A percentile compares a stretch with the other conserved stretches of the same genome.
These are phyloP conservation scores for Agrypnia vestita DNA, from an alignment of 1,140 invertebrate species.

Conservation along the genomic window DNA sequence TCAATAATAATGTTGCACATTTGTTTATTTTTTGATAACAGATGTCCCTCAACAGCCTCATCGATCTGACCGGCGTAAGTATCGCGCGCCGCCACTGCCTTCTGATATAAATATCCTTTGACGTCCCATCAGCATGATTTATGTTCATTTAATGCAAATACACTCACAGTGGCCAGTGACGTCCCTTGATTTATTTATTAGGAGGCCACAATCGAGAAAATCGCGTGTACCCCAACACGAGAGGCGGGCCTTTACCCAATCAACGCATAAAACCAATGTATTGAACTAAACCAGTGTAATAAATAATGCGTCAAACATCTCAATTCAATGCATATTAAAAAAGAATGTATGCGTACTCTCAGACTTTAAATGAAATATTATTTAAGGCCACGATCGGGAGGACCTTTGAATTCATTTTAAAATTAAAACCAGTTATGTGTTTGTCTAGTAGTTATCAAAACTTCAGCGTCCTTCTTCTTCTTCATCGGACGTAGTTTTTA, in stretches of 20 bases:
- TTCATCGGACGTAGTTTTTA: too few relatives aligned
- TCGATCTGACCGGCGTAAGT: background rate
- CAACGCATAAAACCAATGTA: conserved; percentile 27
- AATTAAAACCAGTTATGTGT: background rate
- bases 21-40: background rate
- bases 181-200: conserved; percentile 42
- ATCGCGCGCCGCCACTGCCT: conserved; percentile 31
- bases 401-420: background rate
- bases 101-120: conserved; percentile 31
- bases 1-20: background rate
- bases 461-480: too few relatives aligned
- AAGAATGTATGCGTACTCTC: background rate
- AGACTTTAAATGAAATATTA: too few relatives aligned
- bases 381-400: background rate
- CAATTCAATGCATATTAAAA: conserved; percentile 22
- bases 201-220: conserved; percentile 7
- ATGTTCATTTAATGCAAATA: conserved; percentile 49
- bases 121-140: conserved; percentile 38
- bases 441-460: too few relatives aligned
- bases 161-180: conserved; percentile 33
- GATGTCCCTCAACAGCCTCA: background rate
- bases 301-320: conserved; percentile 25
- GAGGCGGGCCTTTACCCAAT: conserved; percentile 29
- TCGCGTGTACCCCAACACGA: conserved; percentile 16
- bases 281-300: conserved; percentile 28